Percentiles rank a stretch among this genome's conserved stretches.
phyloP scores from a whole-genome alignment of 2,888 invertebrate species.

The Tenthredo amoena region DNA sequence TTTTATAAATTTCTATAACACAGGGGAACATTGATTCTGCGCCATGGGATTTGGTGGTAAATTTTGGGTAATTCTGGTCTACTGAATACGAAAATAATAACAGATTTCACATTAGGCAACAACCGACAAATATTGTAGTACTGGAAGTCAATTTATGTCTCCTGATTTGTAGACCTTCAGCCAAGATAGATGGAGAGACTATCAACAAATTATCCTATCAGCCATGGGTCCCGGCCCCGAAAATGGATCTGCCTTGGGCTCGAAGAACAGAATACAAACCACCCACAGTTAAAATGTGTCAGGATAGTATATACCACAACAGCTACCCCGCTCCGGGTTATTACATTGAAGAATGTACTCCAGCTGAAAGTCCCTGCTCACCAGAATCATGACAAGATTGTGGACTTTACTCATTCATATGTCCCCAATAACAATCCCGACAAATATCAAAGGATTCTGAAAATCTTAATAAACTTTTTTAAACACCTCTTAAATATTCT shows the following conservation, averaged over 20 bases:
- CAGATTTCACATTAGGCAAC: not conserved
- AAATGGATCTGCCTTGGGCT: conserved; percentile 71
- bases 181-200: conserved; percentile 72
- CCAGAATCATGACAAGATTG: conserved; percentile 38
- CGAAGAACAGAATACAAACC: conserved; percentile 66
- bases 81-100: too few relatives aligned
- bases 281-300: conserved; percentile 69
- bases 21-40: too few relatives aligned
- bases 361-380: conserved; percentile 42
- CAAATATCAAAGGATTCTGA: conserved; percentile 10
- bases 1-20: too few relatives aligned
- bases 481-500: conserved; percentile 33
- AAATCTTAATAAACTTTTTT: conserved; percentile 17
- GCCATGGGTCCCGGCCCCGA: conserved; percentile 68
- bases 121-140: not conserved
- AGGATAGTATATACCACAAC: conserved; percentile 71
- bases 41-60: too few relatives aligned
- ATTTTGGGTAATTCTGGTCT: too few relatives aligned
- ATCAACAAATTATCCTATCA: conserved; percentile 74
- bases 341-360: conserved; percentile 67
- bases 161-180: conserved; percentile 62
- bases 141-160: not conserved
- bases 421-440: conserved; percentile 19
- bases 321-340: conserved; percentile 75
- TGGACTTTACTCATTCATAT: not conserved